These are phyloP conservation scores for Hucho hucho DNA, from an alignment of 2,113 vertebrate species.

Conservation along the genomic window DNA sequence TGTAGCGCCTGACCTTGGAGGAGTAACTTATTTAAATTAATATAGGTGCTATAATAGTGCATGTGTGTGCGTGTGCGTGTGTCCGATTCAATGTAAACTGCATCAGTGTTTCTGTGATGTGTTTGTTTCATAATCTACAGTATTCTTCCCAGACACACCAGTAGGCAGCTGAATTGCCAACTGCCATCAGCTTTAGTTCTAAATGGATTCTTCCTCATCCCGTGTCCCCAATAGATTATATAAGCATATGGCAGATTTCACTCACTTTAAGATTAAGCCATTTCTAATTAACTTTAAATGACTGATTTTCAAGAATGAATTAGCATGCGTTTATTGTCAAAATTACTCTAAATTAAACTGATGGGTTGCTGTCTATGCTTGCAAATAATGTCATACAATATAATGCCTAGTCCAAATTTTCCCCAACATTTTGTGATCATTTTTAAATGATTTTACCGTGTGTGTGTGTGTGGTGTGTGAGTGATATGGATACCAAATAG, in stretches of 20 bases:
- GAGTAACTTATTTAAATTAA: neutral
- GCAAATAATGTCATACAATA: neutral
- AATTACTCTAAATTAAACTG: neutral
- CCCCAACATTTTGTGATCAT: too few species aligned
- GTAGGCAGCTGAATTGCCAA: constrained; percentile 29
- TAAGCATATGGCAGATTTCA: constrained; percentile 39
- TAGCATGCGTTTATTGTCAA: constrained; percentile 40
- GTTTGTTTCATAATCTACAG: constrained; percentile 30
- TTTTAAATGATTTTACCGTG: constrained; percentile 18
- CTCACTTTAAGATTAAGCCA: constrained; percentile 46
- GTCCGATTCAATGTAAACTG: neutral
- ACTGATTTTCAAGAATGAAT: constrained; percentile 54
- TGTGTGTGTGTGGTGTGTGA: constrained; percentile 13
- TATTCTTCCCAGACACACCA: constrained; percentile 23
- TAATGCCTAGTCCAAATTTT: constrained; percentile 6
- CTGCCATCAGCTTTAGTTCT: constrained; percentile 31
- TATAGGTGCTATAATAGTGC: constrained; percentile 4
- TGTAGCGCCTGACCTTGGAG: constrained; percentile 9
- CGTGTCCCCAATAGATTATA: constrained; percentile 40
- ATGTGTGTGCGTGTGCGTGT: neutral
- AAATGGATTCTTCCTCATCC: constrained; percentile 23
- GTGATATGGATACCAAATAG: neutral
- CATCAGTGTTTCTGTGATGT: constrained; percentile 19
- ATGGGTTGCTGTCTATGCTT: neutral
- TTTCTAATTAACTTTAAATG: constrained; percentile 54